phyloP scores from a whole-genome alignment of 2,797 vertebrate species.

The Gila robusta region DNA sequence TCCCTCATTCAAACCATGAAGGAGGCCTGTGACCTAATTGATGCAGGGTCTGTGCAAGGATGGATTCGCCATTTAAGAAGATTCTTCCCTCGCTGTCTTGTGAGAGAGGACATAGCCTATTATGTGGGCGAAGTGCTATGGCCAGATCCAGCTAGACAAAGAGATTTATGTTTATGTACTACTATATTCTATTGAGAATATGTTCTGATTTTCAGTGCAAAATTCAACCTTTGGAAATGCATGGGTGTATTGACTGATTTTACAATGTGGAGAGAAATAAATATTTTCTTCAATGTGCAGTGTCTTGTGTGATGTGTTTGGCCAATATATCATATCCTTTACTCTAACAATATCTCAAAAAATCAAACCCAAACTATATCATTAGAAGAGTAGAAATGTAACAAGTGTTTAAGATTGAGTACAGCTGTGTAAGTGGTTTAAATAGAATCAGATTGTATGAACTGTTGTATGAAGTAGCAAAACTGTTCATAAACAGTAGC shows the following conservation, averaged over 20 bases:
- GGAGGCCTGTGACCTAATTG: too few relatives aligned
- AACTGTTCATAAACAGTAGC: neutral
- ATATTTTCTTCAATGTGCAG: neutral
- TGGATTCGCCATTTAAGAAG: too few relatives aligned
- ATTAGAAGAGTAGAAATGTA: neutral
- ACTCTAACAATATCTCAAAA: neutral
- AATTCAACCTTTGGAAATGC: neutral
- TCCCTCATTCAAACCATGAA: too few relatives aligned
- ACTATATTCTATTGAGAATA: too few relatives aligned
- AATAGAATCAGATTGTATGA: too few relatives aligned
- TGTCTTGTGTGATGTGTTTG: neutral
- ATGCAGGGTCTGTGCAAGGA: too few relatives aligned
- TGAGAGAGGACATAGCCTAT: neutral
- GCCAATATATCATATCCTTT: neutral
- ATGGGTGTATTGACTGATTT: neutral
- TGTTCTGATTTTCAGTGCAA: neutral
- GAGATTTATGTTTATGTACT: neutral
- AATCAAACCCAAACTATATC: neutral
- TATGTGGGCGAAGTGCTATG: neutral
- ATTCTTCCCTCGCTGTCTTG: neutral
- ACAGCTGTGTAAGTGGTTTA: too few relatives aligned
- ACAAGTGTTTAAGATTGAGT: neutral
- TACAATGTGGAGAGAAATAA: neutral
- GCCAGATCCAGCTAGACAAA: neutral
- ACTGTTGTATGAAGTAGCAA: neutral